Conservation (phyloP, 2,888 invertebrate species). For the Spodoptera picta region DNA sequence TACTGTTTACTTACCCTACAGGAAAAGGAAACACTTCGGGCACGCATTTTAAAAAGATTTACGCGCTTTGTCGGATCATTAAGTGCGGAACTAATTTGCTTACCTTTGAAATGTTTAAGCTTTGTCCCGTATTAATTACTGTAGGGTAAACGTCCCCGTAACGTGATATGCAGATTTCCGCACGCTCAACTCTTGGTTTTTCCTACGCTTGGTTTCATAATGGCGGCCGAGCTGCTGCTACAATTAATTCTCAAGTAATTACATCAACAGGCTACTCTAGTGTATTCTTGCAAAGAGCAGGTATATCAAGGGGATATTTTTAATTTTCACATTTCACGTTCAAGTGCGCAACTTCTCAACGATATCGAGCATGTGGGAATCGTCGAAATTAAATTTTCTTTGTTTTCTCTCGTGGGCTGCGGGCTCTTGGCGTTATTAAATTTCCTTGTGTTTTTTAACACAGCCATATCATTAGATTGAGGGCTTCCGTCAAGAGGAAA, state of each 20-base stretch:
- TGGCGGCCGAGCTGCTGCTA: conserved; percentile 10
- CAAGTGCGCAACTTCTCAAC: conserved; percentile 79
- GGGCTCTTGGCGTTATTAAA: conserved; percentile 87
- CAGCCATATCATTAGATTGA: conserved; percentile 89
- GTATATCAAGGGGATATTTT: conserved; percentile 54
- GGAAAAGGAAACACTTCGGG: conserved; percentile 85
- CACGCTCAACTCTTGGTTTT: conserved; percentile 69
- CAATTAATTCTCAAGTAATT: conserved; percentile 26
- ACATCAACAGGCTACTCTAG: conserved; percentile 4
- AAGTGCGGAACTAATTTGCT: conserved; percentile 88
- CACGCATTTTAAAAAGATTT: conserved; percentile 88
- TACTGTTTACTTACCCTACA: conserved; percentile 78
- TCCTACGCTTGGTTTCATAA: conserved; percentile 54
- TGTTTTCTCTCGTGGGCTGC: conserved; percentile 82
- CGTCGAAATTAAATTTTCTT: conserved; percentile 88
- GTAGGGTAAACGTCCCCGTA: conserved; percentile 77
- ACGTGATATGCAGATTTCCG: conserved; percentile 85
- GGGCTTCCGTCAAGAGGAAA: conserved; percentile 89
- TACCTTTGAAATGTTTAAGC: conserved; percentile 88
- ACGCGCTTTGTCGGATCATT: conserved; percentile 88
- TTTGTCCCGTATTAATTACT: conserved; percentile 85
- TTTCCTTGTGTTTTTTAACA: conserved; percentile 89
- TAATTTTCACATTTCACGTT: conserved; percentile 73
- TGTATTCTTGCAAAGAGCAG: conserved; percentile 16
- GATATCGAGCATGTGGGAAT: conserved; percentile 88